A percentile compares a stretch with the other conserved stretches of the same genome.
These are phyloP conservation scores for Myocastor coypus DNA, from an alignment of 2,113 vertebrate species.

Conservation along the genomic window DNA sequence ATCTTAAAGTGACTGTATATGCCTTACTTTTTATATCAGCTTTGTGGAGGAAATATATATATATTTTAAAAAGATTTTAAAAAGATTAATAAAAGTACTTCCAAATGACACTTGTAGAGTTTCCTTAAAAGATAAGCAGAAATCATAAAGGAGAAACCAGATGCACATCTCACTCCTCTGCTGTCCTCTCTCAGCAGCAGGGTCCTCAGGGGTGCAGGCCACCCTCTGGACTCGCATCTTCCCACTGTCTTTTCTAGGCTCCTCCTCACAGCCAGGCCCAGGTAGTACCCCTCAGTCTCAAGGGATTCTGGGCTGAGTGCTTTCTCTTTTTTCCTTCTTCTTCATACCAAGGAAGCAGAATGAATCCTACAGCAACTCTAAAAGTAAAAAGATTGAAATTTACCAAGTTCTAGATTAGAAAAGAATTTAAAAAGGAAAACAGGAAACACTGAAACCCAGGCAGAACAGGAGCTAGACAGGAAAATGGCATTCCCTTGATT, in stretches of 20 bases:
- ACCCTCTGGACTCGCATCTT: not conserved
- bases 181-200: not conserved
- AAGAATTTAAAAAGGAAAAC: not conserved
- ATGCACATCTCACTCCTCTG: not conserved
- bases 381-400: slow-evolving; percentile 37
- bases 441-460: not conserved
- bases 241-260: not conserved
- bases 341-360: not conserved
- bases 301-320: not conserved
- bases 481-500: not conserved
- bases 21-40: slow-evolving; percentile 16
- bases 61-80: too few species aligned
- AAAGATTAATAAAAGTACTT: slow-evolving; percentile 1
- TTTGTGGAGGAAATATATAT: too few species aligned
- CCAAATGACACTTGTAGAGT: not conserved
- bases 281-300: not conserved
- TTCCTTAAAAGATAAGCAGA: slow-evolving; percentile 2
- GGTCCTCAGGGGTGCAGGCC: not conserved
- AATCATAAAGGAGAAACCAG: not conserved
- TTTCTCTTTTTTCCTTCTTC: not conserved
- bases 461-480: not conserved
- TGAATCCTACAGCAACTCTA: not conserved
- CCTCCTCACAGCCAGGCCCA: not conserved
- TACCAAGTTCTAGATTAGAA: slow-evolving; percentile 34
- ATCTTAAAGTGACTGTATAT: not conserved